Evolutionary conservation across 2,888 invertebrate species (phyloP), one percentile per base, ranked within the genome.

Genomic region (Smittia aterrima): DNA sequence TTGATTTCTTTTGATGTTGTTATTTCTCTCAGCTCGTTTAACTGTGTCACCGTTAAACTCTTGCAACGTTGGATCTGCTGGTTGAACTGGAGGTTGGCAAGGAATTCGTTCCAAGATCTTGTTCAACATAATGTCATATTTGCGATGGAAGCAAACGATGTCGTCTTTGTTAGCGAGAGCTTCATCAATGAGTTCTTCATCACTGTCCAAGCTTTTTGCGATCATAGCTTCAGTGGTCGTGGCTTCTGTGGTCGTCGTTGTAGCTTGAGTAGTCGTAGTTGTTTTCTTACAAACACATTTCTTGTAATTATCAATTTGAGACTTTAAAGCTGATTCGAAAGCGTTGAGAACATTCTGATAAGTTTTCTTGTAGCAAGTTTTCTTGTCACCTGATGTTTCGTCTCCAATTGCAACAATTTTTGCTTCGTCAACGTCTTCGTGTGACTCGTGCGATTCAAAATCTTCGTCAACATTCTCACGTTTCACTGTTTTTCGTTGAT

Each of bases 271-370:
- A 20, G 72, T 72, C 7, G 40, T 62, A n/a, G 18, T 27, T n/a
- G 20, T 71, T 13, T 71, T 71, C 41, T 62, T 32, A 40, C 72
- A 72, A 1, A 72, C 62, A 40, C 72, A 72, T 38, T 72, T 72
- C 25, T 72, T 72, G n/a, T 72, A 72, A 20, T 24, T 38, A 11
- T 62, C 22, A 38, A 72, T 72, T 72, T 72, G 72, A 62, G 27
- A 54, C 24, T 40, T 72, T 16, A 72, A 22, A 18, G 72, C 72
- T n/a, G 27, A 54, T 22, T 72, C 72, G 32, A 72, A 72, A 32
- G 72, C 72, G 24, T 24, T 24, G 18, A 72, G 25, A 40, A 72
- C 72, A 62, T 72, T 72, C 13, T 40, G 27, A 40, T 72, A 72
- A 9, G 62, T 62, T 9, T 62, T 53, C 22, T 62, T 72, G 62